These are phyloP conservation scores for Oligia latruncula DNA, from an alignment of 2,888 invertebrate genomes.

Conservation along the genomic window DNA sequence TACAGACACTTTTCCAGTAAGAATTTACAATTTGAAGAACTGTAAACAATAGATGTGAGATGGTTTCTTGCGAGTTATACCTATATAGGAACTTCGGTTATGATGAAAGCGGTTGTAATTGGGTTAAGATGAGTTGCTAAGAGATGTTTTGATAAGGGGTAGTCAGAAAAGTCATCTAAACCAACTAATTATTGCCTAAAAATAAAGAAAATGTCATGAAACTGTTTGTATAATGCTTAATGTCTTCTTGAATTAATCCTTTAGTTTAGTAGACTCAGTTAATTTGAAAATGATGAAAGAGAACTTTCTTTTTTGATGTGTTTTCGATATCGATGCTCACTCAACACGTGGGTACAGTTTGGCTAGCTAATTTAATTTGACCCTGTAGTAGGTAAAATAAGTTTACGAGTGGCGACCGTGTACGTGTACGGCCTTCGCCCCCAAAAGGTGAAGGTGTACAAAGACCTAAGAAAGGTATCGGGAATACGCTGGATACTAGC, in stretches of 20 bases:
- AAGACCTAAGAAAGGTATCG: background rate
- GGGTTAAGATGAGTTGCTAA: background rate
- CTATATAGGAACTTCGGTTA: background rate
- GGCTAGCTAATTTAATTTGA: too few relatives aligned
- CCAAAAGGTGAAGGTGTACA: background rate
- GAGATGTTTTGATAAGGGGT: too few relatives aligned
- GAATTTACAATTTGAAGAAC: constrained; percentile 26
- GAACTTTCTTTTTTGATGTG: too few relatives aligned
- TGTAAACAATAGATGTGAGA: background rate
- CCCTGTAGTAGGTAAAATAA: too few relatives aligned
- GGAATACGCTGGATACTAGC: background rate
- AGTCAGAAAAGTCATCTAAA: too few relatives aligned
- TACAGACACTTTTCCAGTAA: constrained; percentile 43
- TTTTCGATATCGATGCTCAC: too few relatives aligned
- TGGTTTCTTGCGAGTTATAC: background rate
- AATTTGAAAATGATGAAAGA: too few relatives aligned
- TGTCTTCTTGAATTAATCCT: background rate
- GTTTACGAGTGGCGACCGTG: background rate
- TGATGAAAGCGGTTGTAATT: background rate
- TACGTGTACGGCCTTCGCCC: background rate
- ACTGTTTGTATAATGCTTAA: background rate
- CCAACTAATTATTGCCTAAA: background rate
- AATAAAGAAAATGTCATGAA: too few relatives aligned
- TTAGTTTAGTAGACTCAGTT: background rate
- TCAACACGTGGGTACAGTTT: too few relatives aligned